Base-by-base conservation (phyloP, 2,797 vertebrate genomes). In the Merluccius polli region DNA sequence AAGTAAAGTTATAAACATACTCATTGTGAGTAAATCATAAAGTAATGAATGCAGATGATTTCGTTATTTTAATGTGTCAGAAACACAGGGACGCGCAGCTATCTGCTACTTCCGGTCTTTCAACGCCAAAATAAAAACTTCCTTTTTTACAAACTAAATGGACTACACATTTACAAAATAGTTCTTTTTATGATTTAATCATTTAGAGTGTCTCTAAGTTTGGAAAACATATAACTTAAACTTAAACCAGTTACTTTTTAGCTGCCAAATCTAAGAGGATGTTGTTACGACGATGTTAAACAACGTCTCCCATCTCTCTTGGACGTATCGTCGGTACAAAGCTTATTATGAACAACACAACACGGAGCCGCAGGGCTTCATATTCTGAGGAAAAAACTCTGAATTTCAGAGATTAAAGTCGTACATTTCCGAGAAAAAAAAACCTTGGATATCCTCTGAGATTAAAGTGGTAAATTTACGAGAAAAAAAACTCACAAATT, bases 91-190 rank as follows among this genome's bases (percentile, higher is more conserved):
- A 33, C 33, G 31, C 30, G 32, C 31, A 2, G 35, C 21, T 9
- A 0, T n/a, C 33, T 12, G 33, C 21, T 4, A 71, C 48, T 75
- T 88, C 88, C 85, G 83, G 72, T 0, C 0, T 0, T 0, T 0
- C 1, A 0, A 27, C 36, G 84, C 86, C 81, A 84, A 1, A 80
- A 36, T 84, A 79, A 79, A 82, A 44, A 24, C 33, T 16, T 29
- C 21, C 24, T 1, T 73, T 1, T 73, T 63, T 35, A 63, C 31
- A 35, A 73, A 32, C 38, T n/a, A n/a, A n/a, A 21, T 15, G 16
- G 4, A 52, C 44, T 18, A 52, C 44, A 21, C 5, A 1, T 68
- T 29, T 13, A 30, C 24, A 29, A 30, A 27, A 68, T 69, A 32
- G n/a, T 12, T 0, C 16, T 68, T 68, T 15, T 30, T 68, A 69